Base-by-base conservation (phyloP, 2,113 vertebrate genomes). In the Microtus pennsylvanicus region DNA sequence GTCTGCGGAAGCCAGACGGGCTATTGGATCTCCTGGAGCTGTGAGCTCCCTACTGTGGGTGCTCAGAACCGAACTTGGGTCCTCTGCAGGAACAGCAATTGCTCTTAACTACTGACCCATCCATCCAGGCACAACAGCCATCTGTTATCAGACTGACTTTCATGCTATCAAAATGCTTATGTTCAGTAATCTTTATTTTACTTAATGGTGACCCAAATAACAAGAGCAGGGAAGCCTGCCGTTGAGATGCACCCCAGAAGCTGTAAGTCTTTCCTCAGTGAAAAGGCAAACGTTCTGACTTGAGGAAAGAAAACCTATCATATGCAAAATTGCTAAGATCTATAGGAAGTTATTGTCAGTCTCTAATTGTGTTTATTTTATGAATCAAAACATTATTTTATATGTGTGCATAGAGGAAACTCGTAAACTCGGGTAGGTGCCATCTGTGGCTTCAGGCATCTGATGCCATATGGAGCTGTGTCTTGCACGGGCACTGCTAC, bases 381-480 rank as follows among this genome's bases (percentile, higher is more conserved):
- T 67, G 50, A 76, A 33, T 52, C 28, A 76, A 67, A 33, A 22
- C 45, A 65, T n/a, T 38, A 26, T 47, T 63, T 9, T 50, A 35
- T 47, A 33, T 35, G 38, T 30, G 0, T 92, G 21, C 33, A 8
- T 70, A 19, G 33, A 26, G 50, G 72, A 87, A 77, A 52, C 63
- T 3, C 42, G 0, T 65, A 33, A 21, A 63, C 11, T 1, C 9
- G 3, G 14, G 11, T 26, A 1, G 13, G 42, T 47, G 12, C 38
- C 75, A 3, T 19, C 69, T 2, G 3, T n/a, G 81, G 22, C 58
- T 75, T 63, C 55, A 65, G 52, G 42, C 55, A 63, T 75, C 69
- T 72, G 35, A 24, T 26, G 19, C 47, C 47, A 35, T 55, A 50
- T 35, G 50, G 47, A 69, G 19, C 50, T 42, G 8, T 24, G 55